A percentile compares a stretch with the other conserved stretches of the same genome.
These are phyloP conservation scores for Ichneumon xanthorius DNA, from an alignment of 2,888 invertebrate genomes.

Conservation along the genomic window DNA sequence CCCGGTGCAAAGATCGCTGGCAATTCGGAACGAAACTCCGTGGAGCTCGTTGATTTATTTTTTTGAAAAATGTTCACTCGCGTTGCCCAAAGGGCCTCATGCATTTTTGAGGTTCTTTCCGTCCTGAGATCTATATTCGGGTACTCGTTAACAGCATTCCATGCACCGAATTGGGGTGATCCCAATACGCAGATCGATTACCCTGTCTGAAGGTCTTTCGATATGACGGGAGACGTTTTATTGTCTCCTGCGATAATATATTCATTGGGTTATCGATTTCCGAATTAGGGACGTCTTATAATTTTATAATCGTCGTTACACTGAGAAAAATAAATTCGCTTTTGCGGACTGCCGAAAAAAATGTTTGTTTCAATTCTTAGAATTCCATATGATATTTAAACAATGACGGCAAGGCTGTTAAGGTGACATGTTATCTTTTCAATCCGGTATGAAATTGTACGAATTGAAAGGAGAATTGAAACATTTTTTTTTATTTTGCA, in stretches of 20 bases:
- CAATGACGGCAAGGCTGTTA: no score
- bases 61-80: neutral
- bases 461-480: no score
- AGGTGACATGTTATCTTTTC: no score
- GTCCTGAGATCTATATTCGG: neutral
- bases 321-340: no score
- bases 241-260: neutral
- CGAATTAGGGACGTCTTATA: no score
- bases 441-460: no score
- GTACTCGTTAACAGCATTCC: neutral
- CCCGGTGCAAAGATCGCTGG: neutral
- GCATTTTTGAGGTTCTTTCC: neutral
- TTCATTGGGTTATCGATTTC: neutral
- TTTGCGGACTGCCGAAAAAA: no score
- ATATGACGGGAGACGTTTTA: neutral
- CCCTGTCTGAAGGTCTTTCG: neutral
- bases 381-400: no score
- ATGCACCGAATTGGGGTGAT: neutral
- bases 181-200: neutral
- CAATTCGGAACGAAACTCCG: neutral
- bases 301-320: no score
- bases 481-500: no score
- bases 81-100: neutral
- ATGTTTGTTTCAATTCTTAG: no score
- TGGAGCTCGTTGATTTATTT: neutral